Base-by-base conservation (phyloP, 2,888 invertebrate species). In the Tortrix viridana region DNA sequence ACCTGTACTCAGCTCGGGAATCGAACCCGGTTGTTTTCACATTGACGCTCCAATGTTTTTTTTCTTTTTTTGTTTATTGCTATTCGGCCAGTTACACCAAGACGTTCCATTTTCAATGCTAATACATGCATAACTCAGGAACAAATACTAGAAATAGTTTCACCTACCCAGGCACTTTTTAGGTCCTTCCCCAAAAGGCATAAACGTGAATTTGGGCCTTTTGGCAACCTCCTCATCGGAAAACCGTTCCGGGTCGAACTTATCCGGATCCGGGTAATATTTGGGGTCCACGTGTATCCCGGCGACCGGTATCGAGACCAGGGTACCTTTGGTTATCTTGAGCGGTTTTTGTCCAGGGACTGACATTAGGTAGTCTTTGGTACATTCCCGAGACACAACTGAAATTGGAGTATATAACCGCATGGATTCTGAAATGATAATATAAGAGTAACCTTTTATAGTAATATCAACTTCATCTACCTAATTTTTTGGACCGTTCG, bases 201-300 rank as follows among this genome's bases (percentile, higher is more conserved):
- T 65, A 63, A 78, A 85, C 1, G 77, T 73, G 19, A 76, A 76
- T 43, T 72, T 73, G 23, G 71, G 74, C 18, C 72, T 73, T 19
- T 71, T 71, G 1, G 66, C 69, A 19, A 72, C 74, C 5, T 71
- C 75, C 56, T 89, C 86, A 5, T 82, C 79, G 18, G 70, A 73
- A 69, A 93, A 93, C 50, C 93, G 75, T 65, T 91, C 91, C 0
- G 93, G 93, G 69, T 93, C 87, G 70, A 93, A 94, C 67, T 77
- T 83, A 1, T 88, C 80, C 0, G 93, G 93, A 16, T 93, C 75
- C 0, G 90, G 86, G 71, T 81, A 93, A 69, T 86, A 83, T 7
- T 86, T 74, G 1, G 88, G 82, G 74, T 93, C 91, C 37, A 77
- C 79, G 59, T 93, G 93, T 12, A 93, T 55, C 1, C 82, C 85